Base-by-base conservation (phyloP, 2,797 vertebrate species). In the Anguilla anguilla region DNA sequence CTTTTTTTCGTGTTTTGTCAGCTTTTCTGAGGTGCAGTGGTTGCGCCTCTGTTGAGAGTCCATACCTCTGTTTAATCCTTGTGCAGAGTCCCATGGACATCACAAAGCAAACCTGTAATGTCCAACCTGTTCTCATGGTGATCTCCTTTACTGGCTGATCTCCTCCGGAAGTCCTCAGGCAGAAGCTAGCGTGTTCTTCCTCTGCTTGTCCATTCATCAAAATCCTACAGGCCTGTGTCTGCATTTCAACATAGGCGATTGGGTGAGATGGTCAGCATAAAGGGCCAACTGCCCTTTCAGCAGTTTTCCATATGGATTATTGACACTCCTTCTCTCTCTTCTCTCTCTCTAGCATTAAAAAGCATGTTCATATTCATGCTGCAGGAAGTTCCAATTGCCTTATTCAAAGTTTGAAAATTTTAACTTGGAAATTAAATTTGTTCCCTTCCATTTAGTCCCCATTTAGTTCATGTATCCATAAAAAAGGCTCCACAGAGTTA, bases 351-450 rank as follows among this genome's bases (percentile, higher is more conserved):
- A 25, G 17, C 84, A 57, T 89, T 39, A 49, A 53, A 67, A 81
- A 64, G 79, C 15, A 25, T 87, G 85, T 74, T 88, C 88, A 55
- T 90, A 57, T 92, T 89, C 83, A 89, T 89, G 89, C 61, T 86
- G 84, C 22, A 87, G n/a, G 43, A 86, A 84, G 74, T 77, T 88
- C 87, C 87, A 88, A 91, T 87, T 85, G 84, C 43, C 88, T 91
- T 88, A 86, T 90, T 92, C 86, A 85, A 89, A 91, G 83, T 88
- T 89, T 88, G 85, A 87, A 86, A 88, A 72, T 31, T 72, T 28
- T 13, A 72, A 83, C 77, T 89, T 89, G 51, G 74, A 86, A 90
- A 91, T 91, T 87, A 83, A 91, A 90, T 91, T 91, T 88, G 86
- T 89, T 89, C 88, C 74, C 46, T 89, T 83, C 89, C 87, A 88